Evolutionary conservation across 1,140 invertebrate genomes (phyloP), one percentile per base, ranked within the genome.

Genomic region (Macrosteles quadrilineatus): DNA sequence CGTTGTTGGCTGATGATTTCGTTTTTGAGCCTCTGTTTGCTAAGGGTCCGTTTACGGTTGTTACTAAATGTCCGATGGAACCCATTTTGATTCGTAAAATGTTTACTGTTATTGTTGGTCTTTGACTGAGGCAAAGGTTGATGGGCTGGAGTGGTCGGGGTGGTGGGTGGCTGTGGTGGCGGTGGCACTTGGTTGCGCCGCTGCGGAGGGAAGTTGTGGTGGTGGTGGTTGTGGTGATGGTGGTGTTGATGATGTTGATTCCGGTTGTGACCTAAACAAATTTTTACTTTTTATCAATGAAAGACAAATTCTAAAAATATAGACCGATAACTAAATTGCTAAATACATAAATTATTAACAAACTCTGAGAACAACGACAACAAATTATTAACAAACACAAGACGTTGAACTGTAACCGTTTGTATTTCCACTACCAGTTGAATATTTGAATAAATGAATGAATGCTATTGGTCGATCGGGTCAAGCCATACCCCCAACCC

Each of bases 11-110:
- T 23, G 36, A 27, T 45, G 36, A n/a, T 9, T 45, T 43, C 32
- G 23, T 40, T 66, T 66, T 66, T 43, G 32, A 43, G 63, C 19
- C 40, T 66, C 2, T 32, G 40, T 66, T 69, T 69, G 25, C 53
- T 59, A 43, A 57, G 67, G 23, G 50, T 57, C 30, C 72, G 53
- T 47, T 73, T 73, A 3, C 67, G 19, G 65, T 68, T 71, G 57
- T 71, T 71, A n/a, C n/a, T 36, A 62, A 74, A 74, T 36, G 71
- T 67, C 47, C 71, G 45, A 19, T 64, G 53, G 50, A 74, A 74
- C 12, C 73, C 73, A 59, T 69, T 74, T 40, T 74, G 73, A 45
- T 63, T 71, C 6, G 17, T 62, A 50, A 40, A 69, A n/a, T 59
- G 53, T 19, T 69, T 69, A 53, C 17, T 59, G 31, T 69, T 69